phyloP scores from a whole-genome alignment of 2,113 vertebrate species.

The Cromileptes altivelis region DNA sequence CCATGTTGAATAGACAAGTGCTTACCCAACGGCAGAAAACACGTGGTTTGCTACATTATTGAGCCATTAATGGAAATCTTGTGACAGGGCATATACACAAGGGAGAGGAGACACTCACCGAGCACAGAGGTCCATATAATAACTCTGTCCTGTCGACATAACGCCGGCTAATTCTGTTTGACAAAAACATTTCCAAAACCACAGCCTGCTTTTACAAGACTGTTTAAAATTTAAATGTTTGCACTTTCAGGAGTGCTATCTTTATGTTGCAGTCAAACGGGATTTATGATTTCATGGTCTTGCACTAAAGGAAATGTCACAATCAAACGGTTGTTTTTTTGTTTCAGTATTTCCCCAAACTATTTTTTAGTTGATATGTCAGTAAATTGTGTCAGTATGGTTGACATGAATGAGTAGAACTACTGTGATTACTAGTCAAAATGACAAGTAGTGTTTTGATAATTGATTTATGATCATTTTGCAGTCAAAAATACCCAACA shows the following conservation, averaged over 20 bases:
- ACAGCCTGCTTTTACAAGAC: conserved; percentile 11
- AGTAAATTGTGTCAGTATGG: background rate
- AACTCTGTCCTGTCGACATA: background rate
- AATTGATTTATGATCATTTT: background rate
- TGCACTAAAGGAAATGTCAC: background rate
- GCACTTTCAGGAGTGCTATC: background rate
- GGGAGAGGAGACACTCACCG: conserved; percentile 2
- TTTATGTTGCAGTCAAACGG: background rate
- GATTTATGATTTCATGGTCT: background rate
- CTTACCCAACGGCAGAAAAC: conserved; percentile 67
- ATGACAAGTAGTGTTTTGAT: too few species aligned
- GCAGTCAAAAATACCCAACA: background rate
- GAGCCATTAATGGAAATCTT: conserved; percentile 76
- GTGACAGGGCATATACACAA: conserved; percentile 76
- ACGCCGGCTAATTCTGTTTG: conserved; percentile 14
- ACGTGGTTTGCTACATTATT: conserved; percentile 79
- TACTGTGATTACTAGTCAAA: too few species aligned
- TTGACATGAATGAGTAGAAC: background rate
- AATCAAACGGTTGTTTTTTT: background rate
- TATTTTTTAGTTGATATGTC: background rate
- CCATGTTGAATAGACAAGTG: conserved; percentile 71
- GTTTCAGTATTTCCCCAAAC: background rate
- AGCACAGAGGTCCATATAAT: conserved; percentile 26
- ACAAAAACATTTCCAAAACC: conserved; percentile 28
- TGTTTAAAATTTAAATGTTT: conserved; percentile 35